Conservation (phyloP, 2,888 invertebrate species). For the Opisthograptis luteolata region DNA sequence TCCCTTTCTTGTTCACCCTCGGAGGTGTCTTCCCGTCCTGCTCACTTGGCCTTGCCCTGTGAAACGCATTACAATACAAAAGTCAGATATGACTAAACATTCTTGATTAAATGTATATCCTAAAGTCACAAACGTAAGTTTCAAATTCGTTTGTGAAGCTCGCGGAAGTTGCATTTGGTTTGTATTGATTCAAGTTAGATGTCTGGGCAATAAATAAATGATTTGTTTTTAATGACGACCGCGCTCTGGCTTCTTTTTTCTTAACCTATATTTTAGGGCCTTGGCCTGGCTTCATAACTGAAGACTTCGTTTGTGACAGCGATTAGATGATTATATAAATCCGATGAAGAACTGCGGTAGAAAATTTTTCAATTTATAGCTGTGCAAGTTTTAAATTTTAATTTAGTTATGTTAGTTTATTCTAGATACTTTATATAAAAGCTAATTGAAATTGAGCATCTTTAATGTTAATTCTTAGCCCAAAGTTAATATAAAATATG, state of each 20-base stretch:
- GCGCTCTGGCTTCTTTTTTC: conserved; percentile 58
- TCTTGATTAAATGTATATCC: conserved; percentile 64
- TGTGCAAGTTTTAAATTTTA: too few species aligned
- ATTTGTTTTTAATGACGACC: conserved; percentile 68
- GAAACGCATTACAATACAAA: conserved; percentile 70
- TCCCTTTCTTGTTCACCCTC: conserved; percentile 48
- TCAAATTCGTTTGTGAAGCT: conserved; percentile 38
- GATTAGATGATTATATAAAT: conserved; percentile 34
- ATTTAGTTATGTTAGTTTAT: too few species aligned
- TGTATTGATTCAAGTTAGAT: conserved; percentile 60
- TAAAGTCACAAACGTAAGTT: conserved; percentile 45
- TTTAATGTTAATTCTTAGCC: too few species aligned
- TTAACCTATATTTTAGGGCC: conserved; percentile 64
- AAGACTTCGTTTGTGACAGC: conserved; percentile 34
- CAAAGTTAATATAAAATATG: too few species aligned
- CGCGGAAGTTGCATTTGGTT: conserved; percentile 55
- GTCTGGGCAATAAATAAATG: conserved; percentile 53
- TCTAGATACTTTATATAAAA: too few species aligned
- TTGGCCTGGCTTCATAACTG: conserved; percentile 52
- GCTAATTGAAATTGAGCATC: too few species aligned
- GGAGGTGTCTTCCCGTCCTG: conserved; percentile 47
- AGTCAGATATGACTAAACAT: conserved; percentile 67
- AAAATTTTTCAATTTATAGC: too few species aligned
- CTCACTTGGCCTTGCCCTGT: conserved; percentile 70
- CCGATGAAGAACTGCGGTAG: conserved; percentile 17